Conservation (phyloP, 2,888 invertebrate genomes). For the Vanessa cardui region DNA sequence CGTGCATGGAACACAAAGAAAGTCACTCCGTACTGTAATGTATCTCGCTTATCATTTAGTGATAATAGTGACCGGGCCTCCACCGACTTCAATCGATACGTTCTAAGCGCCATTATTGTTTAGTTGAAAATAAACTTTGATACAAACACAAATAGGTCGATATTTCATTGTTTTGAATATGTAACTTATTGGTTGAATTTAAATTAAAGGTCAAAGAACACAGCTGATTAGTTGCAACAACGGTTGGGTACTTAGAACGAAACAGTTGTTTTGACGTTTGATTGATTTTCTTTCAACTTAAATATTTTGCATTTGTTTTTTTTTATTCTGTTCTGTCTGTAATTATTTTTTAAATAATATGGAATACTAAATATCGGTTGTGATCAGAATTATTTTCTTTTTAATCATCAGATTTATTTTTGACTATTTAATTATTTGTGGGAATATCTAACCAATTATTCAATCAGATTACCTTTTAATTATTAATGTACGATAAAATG, state of each 20-base stretch:
- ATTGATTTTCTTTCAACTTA: neutral
- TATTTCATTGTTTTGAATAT: slow-evolving; percentile 35
- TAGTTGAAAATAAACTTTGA: slow-evolving; percentile 48
- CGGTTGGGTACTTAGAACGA: slow-evolving; percentile 55
- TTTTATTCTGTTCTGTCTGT: neutral
- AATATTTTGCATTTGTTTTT: too few species aligned
- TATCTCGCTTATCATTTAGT: slow-evolving; percentile 67
- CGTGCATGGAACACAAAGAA: slow-evolving; percentile 61
- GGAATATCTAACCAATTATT: too few species aligned
- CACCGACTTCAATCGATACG: slow-evolving; percentile 47
- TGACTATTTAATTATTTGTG: too few species aligned
- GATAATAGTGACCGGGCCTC: slow-evolving; percentile 70
- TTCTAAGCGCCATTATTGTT: slow-evolving; percentile 44
- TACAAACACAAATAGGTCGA: slow-evolving; percentile 29
- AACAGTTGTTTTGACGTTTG: slow-evolving; percentile 25
- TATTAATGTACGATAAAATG: too few species aligned
- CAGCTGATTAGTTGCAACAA: slow-evolving; percentile 62
- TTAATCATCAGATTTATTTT: too few species aligned
- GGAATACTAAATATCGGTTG: too few species aligned
- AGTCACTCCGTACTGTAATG: slow-evolving; percentile 73
- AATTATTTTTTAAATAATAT: too few species aligned
- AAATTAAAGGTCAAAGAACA: slow-evolving; percentile 75
- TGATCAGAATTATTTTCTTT: too few species aligned
- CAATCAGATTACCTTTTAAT: too few species aligned
- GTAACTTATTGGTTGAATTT: slow-evolving; percentile 45